Evolutionary conservation across 2,797 vertebrate genomes (phyloP), one percentile per base, ranked within the genome.

Genomic region (Muraenolepis orangiensis): DNA sequence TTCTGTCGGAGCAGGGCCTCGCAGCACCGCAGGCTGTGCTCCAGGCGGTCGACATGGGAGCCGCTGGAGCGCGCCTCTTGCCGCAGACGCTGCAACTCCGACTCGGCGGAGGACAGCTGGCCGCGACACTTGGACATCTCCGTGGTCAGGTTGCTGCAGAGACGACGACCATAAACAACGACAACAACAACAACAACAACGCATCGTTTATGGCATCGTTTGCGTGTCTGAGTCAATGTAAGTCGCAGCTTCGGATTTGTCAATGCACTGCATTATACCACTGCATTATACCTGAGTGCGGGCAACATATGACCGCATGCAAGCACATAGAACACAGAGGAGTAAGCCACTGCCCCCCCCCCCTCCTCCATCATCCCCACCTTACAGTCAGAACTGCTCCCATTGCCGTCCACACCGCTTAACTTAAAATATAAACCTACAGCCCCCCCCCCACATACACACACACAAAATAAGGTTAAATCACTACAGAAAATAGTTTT

Each of bases 71-170:
- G 82, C 78, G 88, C 86, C 13, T 97, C 95, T 72, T 13, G 88
- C 89, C 91, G 94, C 83, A 96, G 90, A 38, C 86, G 84, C 79
- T 91, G 82, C 83, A 95, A 80, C 92, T 95, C 94, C 57, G 92
- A 90, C 84, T 95, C 95, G 91, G 94, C 93, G 80, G 85, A 86
- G 80, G 69, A 78, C 28, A 97, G 81, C 76, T 96, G 94, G 76
- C 87, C 93, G 74, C 86, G 94, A 86, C 89, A 95, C 31, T 88
- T 91, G 80, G 89, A 88, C 92, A 95, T 87, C 86, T 97, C 95
- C 34, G 88, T 84, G 12, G 86, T 85, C 78, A 93, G 80, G 68
- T 88, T 81, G 78, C 93, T 94, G 74, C 26, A 66, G 7, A 11
- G 6, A 31, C 10, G 5, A 18, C 4, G 7, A 14, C 3, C n/a